A percentile compares a stretch with the other conserved stretches of the same genome.
These are phyloP conservation scores for Parazoanthus swiftii DNA, from an alignment of 92 coral and sea anemone species.

Conservation along the genomic window DNA sequence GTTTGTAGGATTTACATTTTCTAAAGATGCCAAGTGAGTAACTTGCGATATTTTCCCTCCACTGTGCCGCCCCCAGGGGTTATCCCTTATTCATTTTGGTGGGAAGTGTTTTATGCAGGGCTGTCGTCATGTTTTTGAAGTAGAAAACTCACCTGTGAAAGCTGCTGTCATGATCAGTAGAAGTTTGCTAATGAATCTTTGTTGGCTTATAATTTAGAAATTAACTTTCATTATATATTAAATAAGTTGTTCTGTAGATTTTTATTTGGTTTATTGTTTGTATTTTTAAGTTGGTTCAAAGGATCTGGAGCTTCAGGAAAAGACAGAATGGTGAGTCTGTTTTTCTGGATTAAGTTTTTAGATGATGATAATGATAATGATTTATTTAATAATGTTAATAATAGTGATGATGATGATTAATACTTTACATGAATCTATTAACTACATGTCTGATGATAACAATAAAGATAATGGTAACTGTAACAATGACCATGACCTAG, in stretches of 20 bases:
- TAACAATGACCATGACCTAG: too few species aligned
- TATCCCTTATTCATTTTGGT: neutral
- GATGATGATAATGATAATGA: neutral
- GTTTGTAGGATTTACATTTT: slow-evolving; percentile 91
- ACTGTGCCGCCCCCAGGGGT: too few species aligned
- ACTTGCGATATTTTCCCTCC: neutral
- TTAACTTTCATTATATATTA: too few species aligned
- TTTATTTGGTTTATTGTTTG: neutral
- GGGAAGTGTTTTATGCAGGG: neutral
- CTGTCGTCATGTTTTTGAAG: too few species aligned
- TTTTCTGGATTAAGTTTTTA: neutral
- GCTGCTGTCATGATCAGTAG: too few species aligned
- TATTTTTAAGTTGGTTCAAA: slow-evolving; percentile 28
- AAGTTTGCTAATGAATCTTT: too few species aligned
- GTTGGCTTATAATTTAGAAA: too few species aligned
- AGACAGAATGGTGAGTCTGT: slow-evolving; percentile 34
- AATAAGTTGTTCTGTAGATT: neutral
- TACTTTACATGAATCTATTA: too few species aligned
- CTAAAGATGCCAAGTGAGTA: slow-evolving; percentile 82
- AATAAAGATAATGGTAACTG: too few species aligned
- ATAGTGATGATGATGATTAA: too few species aligned
- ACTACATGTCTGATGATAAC: too few species aligned
- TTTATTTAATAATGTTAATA: neutral
- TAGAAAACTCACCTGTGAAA: too few species aligned
- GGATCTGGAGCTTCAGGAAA: slow-evolving; percentile 26